Evolutionary conservation across 1,140 invertebrate species (phyloP).

Genomic region (Cydia pomonella): DNA sequence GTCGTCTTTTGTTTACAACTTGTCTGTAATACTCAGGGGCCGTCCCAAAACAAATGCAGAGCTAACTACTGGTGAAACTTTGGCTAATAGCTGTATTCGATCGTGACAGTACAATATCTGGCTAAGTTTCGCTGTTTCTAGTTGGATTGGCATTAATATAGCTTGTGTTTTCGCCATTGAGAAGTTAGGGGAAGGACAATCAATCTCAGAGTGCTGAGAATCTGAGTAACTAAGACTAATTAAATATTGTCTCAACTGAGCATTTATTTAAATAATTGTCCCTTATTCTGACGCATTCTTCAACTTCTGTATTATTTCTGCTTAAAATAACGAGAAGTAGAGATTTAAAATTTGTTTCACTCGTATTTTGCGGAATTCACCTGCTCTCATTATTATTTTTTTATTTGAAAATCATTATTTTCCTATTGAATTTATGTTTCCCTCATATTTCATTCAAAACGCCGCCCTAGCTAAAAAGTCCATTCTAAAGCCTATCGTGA

Average conservation of each 20-base stretch:
- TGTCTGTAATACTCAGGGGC: background rate
- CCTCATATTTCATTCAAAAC: background rate
- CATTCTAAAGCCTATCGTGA: background rate
- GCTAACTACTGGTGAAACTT: background rate
- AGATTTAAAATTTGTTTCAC: too few species aligned
- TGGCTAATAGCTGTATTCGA: background rate
- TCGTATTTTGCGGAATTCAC: too few species aligned
- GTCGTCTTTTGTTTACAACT: background rate
- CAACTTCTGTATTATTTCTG: too few species aligned
- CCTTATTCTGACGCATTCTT: too few species aligned
- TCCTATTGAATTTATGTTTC: background rate
- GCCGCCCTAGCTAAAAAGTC: background rate
- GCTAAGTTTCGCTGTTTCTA: background rate
- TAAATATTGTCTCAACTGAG: too few species aligned
- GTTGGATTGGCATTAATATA: background rate
- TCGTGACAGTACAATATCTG: conserved; percentile 1
- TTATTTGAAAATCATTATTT: too few species aligned
- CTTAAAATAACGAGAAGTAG: too few species aligned
- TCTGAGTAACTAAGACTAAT: too few species aligned
- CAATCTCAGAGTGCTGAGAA: background rate
- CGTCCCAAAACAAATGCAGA: background rate
- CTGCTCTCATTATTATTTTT: too few species aligned
- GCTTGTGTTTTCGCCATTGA: background rate
- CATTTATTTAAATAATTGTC: too few species aligned
- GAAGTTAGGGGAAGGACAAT: background rate